phyloP scores from a whole-genome alignment of 1,140 invertebrate genomes.

The Propsilocerus akamusi region DNA sequence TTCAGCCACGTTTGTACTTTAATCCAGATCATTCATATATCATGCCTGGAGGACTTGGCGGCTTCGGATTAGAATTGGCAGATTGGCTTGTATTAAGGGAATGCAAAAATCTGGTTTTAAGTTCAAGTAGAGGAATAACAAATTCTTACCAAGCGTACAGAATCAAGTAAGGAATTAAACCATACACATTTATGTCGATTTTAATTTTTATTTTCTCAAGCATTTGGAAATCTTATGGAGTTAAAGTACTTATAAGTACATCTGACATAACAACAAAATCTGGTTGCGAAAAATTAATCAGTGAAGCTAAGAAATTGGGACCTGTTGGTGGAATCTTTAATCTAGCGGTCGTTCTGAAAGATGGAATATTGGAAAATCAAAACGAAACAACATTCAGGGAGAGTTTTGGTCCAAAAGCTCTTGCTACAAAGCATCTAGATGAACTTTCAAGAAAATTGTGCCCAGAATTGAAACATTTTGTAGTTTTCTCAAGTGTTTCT shows the following conservation, averaged over 20 bases:
- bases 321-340: no score
- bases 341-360: no score
- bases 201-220: conserved; percentile 34
- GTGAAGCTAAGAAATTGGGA: conserved; percentile 32
- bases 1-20: conserved; percentile 25
- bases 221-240: conserved; percentile 40
- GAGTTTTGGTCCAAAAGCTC: no score
- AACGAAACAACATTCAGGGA: conserved; percentile 35
- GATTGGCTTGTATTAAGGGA: conserved; percentile 84
- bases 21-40: no score
- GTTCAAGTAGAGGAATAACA: no score
- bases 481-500: conserved; percentile 73
- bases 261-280: conserved; percentile 38
- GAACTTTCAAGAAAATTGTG: no score
- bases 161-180: conserved; percentile 34
- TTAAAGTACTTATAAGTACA: conserved; percentile 38
- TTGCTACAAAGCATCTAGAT: conserved; percentile 38
- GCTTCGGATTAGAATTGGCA: conserved; percentile 78
- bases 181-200: no score
- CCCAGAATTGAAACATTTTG: conserved; percentile 38
- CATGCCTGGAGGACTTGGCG: no score
- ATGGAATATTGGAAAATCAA: conserved; percentile 41
- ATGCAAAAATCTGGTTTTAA: no score
- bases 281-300: conserved; percentile 39
- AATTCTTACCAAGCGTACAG: no score